Percentiles rank a stretch among this genome's conserved stretches.
Evolutionary conservation across 1,140 invertebrate genomes (phyloP).

Genomic region (Paracyclopina nana): DNA sequence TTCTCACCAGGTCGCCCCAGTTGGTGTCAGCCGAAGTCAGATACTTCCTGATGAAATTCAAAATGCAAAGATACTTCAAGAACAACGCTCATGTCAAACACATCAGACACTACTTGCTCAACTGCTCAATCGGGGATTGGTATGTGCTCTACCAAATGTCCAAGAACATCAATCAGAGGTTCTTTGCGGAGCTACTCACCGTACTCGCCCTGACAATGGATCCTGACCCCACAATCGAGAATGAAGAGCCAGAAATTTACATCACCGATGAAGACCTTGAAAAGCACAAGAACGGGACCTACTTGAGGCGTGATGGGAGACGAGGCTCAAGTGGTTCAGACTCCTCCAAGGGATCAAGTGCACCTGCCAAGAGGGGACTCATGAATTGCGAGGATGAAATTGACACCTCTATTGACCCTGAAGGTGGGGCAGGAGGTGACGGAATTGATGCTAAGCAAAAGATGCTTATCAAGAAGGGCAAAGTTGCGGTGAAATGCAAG

Average conservation of each 20-base stretch:
- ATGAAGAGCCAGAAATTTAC: slow-evolving; percentile 6
- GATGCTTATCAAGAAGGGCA: slow-evolving; percentile 11
- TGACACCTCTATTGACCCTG: slow-evolving; percentile 1
- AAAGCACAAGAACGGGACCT: background rate
- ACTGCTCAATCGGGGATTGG: slow-evolving; percentile 16
- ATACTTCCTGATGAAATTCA: slow-evolving; percentile 17
- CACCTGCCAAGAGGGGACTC: background rate
- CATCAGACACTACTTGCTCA: slow-evolving; percentile 9
- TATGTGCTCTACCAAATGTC: slow-evolving; percentile 17
- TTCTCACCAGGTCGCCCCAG: slow-evolving; percentile 6
- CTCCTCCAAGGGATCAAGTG: background rate
- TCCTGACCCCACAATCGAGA: slow-evolving; percentile 7
- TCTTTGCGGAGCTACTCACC: slow-evolving; percentile 13
- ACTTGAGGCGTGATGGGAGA: background rate
- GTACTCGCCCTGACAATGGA: slow-evolving; percentile 5
- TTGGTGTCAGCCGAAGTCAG: slow-evolving; percentile 10
- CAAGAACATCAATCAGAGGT: slow-evolving; percentile 15
- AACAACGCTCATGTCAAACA: slow-evolving; percentile 5
- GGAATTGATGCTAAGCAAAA: slow-evolving; percentile 4
- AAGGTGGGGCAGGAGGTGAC: background rate
- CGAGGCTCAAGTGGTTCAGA: background rate
- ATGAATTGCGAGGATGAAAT: background rate
- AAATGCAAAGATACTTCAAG: slow-evolving; percentile 7
- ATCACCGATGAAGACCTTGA: slow-evolving; percentile 2
- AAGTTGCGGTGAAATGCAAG: too few relatives aligned